phyloP scores from a whole-genome alignment of 92 coral and sea anemone species.

The Bergia sp. region DNA sequence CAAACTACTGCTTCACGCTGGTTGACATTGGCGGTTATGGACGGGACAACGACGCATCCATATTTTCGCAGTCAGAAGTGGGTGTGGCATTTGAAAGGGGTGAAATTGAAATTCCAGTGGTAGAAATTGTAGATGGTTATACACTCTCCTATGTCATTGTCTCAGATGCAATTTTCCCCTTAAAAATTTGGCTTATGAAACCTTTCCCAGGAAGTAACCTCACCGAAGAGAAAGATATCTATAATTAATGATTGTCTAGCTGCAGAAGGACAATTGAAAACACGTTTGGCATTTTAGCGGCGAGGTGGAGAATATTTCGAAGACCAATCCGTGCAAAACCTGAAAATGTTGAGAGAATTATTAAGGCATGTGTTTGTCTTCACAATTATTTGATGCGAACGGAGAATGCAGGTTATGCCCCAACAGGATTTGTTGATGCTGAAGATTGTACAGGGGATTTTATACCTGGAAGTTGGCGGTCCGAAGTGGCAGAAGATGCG shows the following conservation, averaged over 20 bases:
- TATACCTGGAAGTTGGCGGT: conserved; percentile 36
- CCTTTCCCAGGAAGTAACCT: conserved; percentile 44
- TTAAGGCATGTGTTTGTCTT: conserved; percentile 33
- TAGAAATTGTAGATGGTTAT: conserved; percentile 22
- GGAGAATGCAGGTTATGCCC: conserved; percentile 39
- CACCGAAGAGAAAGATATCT: conserved; percentile 23
- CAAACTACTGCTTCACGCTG: conserved; percentile 31
- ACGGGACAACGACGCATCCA: conserved; percentile 43
- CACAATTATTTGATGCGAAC: conserved; percentile 45
- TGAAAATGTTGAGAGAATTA: conserved; percentile 33
- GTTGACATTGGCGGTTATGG: conserved; percentile 41
- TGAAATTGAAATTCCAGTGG: conserved; percentile 23
- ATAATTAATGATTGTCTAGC: conserved; percentile 41
- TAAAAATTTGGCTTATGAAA: conserved; percentile 44
- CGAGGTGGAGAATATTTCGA: conserved; percentile 48
- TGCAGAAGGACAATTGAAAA: conserved; percentile 52
- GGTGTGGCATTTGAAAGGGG: conserved; percentile 14
- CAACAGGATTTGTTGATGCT: conserved; percentile 34
- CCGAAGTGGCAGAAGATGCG: conserved; percentile 17
- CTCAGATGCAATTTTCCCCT: conserved; percentile 35
- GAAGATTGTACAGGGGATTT: conserved; percentile 8
- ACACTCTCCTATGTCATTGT: conserved; percentile 26
- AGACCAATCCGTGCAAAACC: conserved; percentile 33
- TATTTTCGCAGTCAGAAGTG: conserved; percentile 26
- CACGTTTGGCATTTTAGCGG: conserved; percentile 46